Evolutionary conservation across 2,113 vertebrate genomes (phyloP).

Genomic region (Oreochromis spilurus): DNA sequence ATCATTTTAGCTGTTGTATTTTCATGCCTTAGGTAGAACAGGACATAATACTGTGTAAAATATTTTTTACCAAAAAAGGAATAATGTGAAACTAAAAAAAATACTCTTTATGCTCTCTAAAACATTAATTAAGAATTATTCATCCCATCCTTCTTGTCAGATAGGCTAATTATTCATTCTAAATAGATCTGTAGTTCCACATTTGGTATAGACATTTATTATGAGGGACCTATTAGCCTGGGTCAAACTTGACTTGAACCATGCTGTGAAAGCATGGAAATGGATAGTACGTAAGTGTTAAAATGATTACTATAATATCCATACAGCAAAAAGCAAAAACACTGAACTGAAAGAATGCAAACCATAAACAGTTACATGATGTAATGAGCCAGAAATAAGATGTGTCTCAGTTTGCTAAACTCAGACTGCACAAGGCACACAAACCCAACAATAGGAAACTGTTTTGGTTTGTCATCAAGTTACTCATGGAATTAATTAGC

Average conservation of each 20-base stretch:
- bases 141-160: background rate
- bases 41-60: background rate
- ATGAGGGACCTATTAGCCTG: background rate
- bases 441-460: background rate
- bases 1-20: background rate
- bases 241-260: background rate
- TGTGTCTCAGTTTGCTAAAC: background rate
- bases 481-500: background rate
- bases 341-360: background rate
- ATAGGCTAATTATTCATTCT: background rate
- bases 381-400: background rate
- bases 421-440: background rate
- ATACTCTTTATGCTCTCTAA: accelerated
- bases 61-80: background rate
- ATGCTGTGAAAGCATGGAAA: background rate
- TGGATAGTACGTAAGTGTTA: background rate
- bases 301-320: background rate
- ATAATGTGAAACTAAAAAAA: background rate
- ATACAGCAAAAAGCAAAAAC: background rate
- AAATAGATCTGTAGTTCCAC: background rate
- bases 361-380: background rate
- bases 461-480: background rate
- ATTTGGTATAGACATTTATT: background rate
- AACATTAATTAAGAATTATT: background rate
- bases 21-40: background rate